A percentile compares a stretch with the other conserved stretches of the same genome.
Evolutionary conservation across 2,797 vertebrate species (phyloP).

Genomic region (Nannoperca obscura): DNA sequence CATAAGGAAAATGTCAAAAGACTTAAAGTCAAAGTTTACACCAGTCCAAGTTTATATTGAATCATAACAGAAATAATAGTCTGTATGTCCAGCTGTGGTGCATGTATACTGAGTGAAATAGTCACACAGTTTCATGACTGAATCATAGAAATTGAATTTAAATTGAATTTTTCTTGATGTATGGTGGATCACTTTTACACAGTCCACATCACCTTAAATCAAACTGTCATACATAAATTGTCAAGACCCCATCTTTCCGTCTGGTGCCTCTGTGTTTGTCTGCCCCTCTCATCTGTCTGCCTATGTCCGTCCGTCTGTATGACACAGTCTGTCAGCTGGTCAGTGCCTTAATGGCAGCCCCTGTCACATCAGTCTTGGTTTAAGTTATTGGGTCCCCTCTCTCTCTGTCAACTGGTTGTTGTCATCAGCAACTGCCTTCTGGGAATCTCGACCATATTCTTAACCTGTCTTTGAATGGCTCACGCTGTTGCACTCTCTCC

Average conservation of each 20-base stretch:
- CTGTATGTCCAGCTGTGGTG: slow-evolving; percentile 12
- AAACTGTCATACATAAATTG: slow-evolving; percentile 25
- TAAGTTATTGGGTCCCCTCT: slow-evolving; percentile 60
- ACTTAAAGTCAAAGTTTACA: background rate
- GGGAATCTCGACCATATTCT: slow-evolving; percentile 60
- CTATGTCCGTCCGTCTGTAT: slow-evolving; percentile 51
- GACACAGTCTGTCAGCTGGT: slow-evolving; percentile 71
- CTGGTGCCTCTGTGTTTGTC: slow-evolving; percentile 33
- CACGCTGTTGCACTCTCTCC: slow-evolving; percentile 25
- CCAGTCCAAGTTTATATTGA: background rate
- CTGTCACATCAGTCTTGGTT: slow-evolving; percentile 73
- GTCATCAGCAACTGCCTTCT: slow-evolving; percentile 57
- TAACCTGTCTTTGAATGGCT: slow-evolving; percentile 64
- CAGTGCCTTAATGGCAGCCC: slow-evolving; percentile 63
- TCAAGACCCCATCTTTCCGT: slow-evolving; percentile 30
- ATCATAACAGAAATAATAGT: background rate
- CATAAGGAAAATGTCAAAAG: background rate
- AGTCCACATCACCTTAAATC: slow-evolving; percentile 16
- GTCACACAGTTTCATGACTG: slow-evolving; percentile 13
- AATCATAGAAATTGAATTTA: slow-evolving; percentile 37
- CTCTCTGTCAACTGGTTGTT: slow-evolving; percentile 68
- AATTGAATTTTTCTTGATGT: background rate
- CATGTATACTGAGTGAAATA: slow-evolving; percentile 4
- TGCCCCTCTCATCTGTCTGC: slow-evolving; percentile 24
- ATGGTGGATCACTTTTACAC: background rate